Percentiles rank a stretch among this genome's conserved stretches.
phyloP scores from a whole-genome alignment of 2,888 invertebrate genomes.

The Tolmerus cingulatus region DNA sequence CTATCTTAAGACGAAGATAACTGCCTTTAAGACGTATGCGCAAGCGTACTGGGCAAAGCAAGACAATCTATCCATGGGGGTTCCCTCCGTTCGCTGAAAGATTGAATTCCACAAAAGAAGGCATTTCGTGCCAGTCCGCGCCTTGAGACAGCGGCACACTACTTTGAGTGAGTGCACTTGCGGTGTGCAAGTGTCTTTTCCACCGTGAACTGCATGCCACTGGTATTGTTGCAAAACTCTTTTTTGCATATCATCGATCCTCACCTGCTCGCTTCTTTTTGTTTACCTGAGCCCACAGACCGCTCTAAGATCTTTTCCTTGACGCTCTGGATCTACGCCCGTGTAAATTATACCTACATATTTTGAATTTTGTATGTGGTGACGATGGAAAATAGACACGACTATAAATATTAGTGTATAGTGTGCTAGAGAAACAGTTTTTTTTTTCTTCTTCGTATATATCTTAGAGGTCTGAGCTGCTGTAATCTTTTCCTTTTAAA shows the following conservation, averaged over 20 bases:
- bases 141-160: background rate
- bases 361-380: background rate
- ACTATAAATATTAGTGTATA: background rate
- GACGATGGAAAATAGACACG: constrained; percentile 4
- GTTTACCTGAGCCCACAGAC: constrained; percentile 2
- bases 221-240: constrained; percentile 16
- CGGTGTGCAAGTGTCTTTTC: constrained; percentile 18
- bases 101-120: constrained; percentile 1
- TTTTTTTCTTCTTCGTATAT: background rate
- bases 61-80: background rate
- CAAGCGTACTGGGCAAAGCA: background rate
- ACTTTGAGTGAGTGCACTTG: background rate
- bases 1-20: background rate
- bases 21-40: background rate
- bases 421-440: constrained; percentile 5
- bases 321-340: background rate
- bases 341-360: background rate
- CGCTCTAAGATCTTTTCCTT: background rate
- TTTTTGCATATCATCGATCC: constrained; percentile 17
- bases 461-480: background rate
- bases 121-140: background rate
- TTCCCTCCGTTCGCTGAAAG: background rate
- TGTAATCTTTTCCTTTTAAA: constrained; percentile 13
- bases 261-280: constrained; percentile 28
- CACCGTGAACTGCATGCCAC: background rate